phyloP scores from a whole-genome alignment of 2,888 invertebrate species.

The Silvanus unidentatus region DNA sequence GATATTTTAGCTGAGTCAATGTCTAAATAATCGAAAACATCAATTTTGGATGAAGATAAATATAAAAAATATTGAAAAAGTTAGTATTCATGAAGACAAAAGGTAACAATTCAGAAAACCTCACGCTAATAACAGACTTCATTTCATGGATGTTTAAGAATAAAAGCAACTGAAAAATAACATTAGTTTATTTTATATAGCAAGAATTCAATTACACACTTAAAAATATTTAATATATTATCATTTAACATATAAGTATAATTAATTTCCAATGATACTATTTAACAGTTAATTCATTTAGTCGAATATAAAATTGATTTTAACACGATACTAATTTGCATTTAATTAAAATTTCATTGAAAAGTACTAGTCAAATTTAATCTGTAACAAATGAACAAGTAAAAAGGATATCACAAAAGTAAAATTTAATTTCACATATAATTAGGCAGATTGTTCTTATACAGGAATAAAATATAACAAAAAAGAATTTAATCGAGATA shows the following conservation, averaged over 20 bases:
- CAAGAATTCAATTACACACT: constrained; percentile 38
- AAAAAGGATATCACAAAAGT: constrained; percentile 9
- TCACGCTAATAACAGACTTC: constrained; percentile 41
- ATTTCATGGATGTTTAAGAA: constrained; percentile 43
- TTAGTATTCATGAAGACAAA: constrained; percentile 33
- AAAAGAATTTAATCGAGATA: constrained; percentile 28
- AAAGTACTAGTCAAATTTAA: too few relatives aligned
- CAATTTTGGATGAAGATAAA: constrained; percentile 35
- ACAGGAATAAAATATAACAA: constrained; percentile 15
- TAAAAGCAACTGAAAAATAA: constrained; percentile 34
- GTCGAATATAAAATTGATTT: too few relatives aligned
- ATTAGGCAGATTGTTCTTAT: constrained; percentile 27
- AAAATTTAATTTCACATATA: constrained; percentile 27
- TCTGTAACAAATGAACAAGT: not conserved
- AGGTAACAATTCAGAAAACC: constrained; percentile 23
- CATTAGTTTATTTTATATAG: constrained; percentile 28
- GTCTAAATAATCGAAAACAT: constrained; percentile 35
- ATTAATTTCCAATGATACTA: not conserved
- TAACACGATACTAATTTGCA: too few relatives aligned
- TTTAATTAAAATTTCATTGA: too few relatives aligned
- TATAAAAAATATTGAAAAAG: constrained; percentile 33
- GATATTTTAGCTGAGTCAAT: constrained; percentile 33
- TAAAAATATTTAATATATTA: constrained; percentile 31
- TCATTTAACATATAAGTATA: not conserved
- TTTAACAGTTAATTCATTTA: too few relatives aligned